Evolutionary conservation across 2,888 invertebrate species (phyloP).

Genomic region (Bruchidius siliquastri): DNA sequence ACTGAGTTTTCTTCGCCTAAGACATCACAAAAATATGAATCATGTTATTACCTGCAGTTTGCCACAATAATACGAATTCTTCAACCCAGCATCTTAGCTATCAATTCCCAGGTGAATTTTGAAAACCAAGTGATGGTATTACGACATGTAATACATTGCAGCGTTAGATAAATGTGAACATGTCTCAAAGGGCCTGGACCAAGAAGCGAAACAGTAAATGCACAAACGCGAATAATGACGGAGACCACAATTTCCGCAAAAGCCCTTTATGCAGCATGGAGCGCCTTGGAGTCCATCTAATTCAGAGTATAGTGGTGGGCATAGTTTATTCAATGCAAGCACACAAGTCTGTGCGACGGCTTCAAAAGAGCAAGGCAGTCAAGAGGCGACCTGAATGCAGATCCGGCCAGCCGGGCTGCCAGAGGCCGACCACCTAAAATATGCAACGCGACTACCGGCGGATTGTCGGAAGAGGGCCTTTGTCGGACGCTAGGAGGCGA

Average conservation of each 20-base stretch:
- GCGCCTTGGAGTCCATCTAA: not conserved
- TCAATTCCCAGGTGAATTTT: no score
- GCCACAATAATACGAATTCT: no score
- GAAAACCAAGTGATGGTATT: no score
- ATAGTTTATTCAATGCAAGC: constrained; percentile 23
- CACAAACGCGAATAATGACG: not conserved
- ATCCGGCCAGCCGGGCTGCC: constrained; percentile 33
- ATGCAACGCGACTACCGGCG: constrained; percentile 36
- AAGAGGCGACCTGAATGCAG: constrained; percentile 45
- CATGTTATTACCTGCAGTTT: no score
- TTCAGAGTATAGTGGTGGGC: constrained; percentile 5
- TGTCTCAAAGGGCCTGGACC: not conserved
- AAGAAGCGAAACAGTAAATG: not conserved
- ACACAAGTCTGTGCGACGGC: constrained; percentile 13
- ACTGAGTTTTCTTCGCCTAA: no score
- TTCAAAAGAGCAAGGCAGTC: constrained; percentile 45
- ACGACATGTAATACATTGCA: not conserved
- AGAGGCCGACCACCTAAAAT: constrained; percentile 34
- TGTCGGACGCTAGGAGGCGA: constrained; percentile 21
- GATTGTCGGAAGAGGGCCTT: constrained; percentile 19
- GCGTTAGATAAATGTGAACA: not conserved
- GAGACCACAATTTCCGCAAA: not conserved
- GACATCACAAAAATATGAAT: no score
- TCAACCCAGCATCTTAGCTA: no score
- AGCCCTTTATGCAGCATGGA: not conserved